Conservation (phyloP, 2,888 invertebrate species). For the Gibbula magus region DNA sequence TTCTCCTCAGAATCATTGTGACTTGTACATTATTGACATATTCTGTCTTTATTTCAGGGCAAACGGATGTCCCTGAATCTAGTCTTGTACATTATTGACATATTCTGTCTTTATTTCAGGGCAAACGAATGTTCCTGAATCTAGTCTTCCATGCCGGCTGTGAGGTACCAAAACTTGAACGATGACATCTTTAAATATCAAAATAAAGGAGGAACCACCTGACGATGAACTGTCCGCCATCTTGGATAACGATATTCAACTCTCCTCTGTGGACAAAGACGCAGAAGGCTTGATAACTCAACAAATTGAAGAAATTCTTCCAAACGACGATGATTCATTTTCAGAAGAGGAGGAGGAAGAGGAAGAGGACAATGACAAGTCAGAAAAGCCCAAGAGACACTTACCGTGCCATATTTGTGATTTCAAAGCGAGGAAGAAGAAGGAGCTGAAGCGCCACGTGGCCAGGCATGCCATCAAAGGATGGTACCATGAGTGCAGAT, state of each 20-base stretch:
- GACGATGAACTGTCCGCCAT: conserved; percentile 11
- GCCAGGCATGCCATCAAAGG: conserved; percentile 29
- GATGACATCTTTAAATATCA: too few relatives aligned
- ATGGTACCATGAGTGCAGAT: conserved; percentile 44
- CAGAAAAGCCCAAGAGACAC: background rate
- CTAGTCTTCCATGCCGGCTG: too few relatives aligned
- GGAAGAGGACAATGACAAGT: background rate
- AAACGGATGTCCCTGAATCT: too few relatives aligned
- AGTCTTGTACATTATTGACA: too few relatives aligned
- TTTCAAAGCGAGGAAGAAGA: background rate
- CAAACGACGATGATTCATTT: background rate
- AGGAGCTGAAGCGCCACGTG: conserved; percentile 20
- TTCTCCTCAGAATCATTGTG: too few relatives aligned
- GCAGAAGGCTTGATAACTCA: conserved; percentile 16
- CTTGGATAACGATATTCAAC: conserved; percentile 18
- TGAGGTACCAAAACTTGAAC: too few relatives aligned
- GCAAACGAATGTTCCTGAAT: too few relatives aligned
- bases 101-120: too few relatives aligned
- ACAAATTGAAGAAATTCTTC: conserved; percentile 28
- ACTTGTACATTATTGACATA: too few relatives aligned
- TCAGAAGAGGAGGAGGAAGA: conserved; percentile 5
- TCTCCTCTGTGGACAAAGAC: conserved; percentile 13
- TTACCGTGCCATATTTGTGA: conserved; percentile 28
- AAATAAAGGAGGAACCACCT: conserved; percentile 5
- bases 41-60: too few relatives aligned